Percentiles rank a stretch among this genome's conserved stretches.
Evolutionary conservation across 2,888 invertebrate species (phyloP).

Genomic region (Sphecodes monilicornis): DNA sequence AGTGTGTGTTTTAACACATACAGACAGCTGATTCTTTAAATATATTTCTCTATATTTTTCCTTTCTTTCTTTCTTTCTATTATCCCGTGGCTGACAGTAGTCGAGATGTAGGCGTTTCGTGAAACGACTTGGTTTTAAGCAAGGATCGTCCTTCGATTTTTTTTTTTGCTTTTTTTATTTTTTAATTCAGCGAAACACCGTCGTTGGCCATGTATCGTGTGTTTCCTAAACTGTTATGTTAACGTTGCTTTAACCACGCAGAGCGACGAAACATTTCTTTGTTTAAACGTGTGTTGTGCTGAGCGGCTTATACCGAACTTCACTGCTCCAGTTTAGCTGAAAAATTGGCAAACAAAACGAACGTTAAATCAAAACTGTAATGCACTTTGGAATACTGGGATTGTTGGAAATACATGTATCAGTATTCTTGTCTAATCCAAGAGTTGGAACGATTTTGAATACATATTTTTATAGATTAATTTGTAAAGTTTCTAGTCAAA

Average conservation of each 20-base stretch:
- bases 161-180: constrained; percentile 50
- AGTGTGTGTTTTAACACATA: constrained; percentile 61
- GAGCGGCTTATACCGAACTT: constrained; percentile 76
- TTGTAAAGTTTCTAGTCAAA: background rate
- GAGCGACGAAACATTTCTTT: constrained; percentile 82
- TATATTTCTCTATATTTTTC: constrained; percentile 46
- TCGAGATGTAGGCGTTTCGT: constrained; percentile 66
- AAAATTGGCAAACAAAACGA: constrained; percentile 72
- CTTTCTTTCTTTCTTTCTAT: constrained; percentile 20
- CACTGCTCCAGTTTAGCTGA: constrained; percentile 82
- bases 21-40: constrained; percentile 62
- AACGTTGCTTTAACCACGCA: constrained; percentile 81
- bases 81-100: constrained; percentile 46
- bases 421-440: constrained; percentile 5
- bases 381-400: constrained; percentile 10
- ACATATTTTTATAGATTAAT: background rate
- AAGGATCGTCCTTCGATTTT: constrained; percentile 69
- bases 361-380: constrained; percentile 59
- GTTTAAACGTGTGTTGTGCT: constrained; percentile 71
- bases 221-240: constrained; percentile 75
- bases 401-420: background rate
- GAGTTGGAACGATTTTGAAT: background rate
- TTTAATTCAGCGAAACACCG: constrained; percentile 53
- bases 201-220: constrained; percentile 58
- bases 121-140: constrained; percentile 33